Percentiles rank a stretch among this genome's conserved stretches.
Conservation (phyloP, 2,888 invertebrate species). For the Tenthredo notha region DNA sequence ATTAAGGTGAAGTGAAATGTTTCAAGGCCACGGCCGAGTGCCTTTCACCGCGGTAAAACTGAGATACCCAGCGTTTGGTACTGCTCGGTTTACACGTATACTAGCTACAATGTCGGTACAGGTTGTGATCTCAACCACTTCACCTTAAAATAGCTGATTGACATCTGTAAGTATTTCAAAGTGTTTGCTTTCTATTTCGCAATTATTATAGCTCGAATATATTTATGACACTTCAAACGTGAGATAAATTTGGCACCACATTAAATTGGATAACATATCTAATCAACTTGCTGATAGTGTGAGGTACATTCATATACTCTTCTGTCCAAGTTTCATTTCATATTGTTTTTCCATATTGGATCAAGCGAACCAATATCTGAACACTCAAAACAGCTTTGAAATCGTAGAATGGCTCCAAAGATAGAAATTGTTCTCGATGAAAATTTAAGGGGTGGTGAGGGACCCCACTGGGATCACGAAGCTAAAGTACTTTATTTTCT, state of each 20-base stretch:
- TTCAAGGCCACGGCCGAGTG: too few species aligned
- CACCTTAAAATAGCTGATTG: too few species aligned
- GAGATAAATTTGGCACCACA: neutral
- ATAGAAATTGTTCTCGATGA: slow-evolving; percentile 34
- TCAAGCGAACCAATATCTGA: neutral
- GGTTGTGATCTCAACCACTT: too few species aligned
- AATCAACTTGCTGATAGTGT: neutral
- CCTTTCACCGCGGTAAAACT: too few species aligned
- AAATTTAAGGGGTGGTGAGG: slow-evolving; percentile 46
- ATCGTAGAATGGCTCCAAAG: slow-evolving; percentile 37
- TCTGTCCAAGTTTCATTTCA: neutral
- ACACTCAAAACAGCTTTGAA: neutral
- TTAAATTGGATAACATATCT: neutral
- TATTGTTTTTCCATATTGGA: neutral
- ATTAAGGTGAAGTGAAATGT: too few species aligned
- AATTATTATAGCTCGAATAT: neutral
- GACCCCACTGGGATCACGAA: slow-evolving; percentile 52
- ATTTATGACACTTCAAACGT: neutral
- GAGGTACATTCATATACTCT: neutral
- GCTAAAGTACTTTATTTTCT: slow-evolving; percentile 49
- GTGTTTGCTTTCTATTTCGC: too few species aligned
- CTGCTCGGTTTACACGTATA: too few species aligned
- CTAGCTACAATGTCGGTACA: too few species aligned
- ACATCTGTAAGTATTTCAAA: too few species aligned
- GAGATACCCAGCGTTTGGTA: too few species aligned